Conservation (phyloP, 2,113 vertebrate genomes). For the Thomomys bottae region DNA sequence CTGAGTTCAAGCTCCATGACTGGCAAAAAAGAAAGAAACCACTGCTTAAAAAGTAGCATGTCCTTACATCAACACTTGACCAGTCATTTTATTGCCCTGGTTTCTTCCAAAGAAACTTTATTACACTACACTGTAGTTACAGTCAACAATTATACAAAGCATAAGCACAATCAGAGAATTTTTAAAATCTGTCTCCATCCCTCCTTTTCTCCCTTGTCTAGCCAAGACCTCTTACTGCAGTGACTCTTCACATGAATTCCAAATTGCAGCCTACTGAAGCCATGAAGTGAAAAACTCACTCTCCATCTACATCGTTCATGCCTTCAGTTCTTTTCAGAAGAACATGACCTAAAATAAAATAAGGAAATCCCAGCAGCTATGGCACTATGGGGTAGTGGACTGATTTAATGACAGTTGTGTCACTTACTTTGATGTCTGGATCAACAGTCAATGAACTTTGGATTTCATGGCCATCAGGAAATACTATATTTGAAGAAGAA, state of each 20-base stretch:
- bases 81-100: not conserved
- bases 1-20: too few relatives aligned
- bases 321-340: not conserved
- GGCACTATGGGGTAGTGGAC: not conserved
- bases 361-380: not conserved
- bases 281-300: not conserved
- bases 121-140: not conserved
- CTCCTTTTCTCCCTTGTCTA: not conserved
- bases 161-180: not conserved
- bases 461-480: not conserved
- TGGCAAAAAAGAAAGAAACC: not conserved
- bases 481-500: not conserved
- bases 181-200: not conserved
- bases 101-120: not conserved
- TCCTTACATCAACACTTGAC: not conserved
- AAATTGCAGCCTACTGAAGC: not conserved
- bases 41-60: not conserved
- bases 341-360: not conserved
- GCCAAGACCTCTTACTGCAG: too few relatives aligned
- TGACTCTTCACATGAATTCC: not conserved
- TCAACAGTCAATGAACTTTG: not conserved
- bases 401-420: not conserved
- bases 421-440: not conserved
- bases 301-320: not conserved
- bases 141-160: not conserved